These are phyloP conservation scores for Andrena minutula DNA, from an alignment of 2,888 invertebrate species.

Conservation along the genomic window DNA sequence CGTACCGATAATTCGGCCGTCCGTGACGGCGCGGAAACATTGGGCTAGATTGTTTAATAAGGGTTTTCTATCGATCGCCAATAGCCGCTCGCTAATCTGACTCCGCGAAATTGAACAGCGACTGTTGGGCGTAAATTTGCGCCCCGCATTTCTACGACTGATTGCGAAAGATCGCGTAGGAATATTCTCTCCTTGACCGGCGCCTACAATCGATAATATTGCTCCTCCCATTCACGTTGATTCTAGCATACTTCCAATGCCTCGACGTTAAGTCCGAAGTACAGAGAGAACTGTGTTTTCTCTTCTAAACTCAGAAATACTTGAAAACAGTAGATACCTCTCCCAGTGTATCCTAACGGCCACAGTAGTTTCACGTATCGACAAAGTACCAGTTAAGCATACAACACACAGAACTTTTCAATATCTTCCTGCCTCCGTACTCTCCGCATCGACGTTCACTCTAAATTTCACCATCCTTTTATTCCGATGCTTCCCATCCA, in stretches of 20 bases:
- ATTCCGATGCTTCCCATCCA: background rate
- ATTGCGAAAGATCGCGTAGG: background rate
- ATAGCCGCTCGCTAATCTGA: background rate
- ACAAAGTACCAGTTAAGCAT: background rate
- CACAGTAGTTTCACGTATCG: too few species aligned
- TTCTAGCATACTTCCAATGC: background rate
- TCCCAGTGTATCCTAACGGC: too few species aligned
- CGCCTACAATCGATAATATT: background rate
- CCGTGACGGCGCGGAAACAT: background rate
- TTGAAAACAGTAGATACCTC: too few species aligned
- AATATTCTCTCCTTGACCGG: slow-evolving; percentile 9
- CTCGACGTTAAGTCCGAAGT: background rate
- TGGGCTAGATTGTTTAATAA: slow-evolving; percentile 23
- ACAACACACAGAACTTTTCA: too few species aligned
- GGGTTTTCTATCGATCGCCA: slow-evolving; percentile 22
- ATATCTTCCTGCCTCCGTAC: too few species aligned
- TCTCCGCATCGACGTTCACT: background rate
- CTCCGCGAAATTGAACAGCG: background rate
- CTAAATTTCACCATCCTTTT: slow-evolving; percentile 7
- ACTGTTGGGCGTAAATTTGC: background rate
- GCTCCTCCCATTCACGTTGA: background rate
- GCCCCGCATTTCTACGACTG: background rate
- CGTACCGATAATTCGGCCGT: slow-evolving; percentile 19
- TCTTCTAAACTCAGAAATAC: background rate
- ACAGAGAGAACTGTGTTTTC: background rate